Base-by-base conservation (phyloP, 2,113 vertebrate species). In the Alouatta palliata region DNA sequence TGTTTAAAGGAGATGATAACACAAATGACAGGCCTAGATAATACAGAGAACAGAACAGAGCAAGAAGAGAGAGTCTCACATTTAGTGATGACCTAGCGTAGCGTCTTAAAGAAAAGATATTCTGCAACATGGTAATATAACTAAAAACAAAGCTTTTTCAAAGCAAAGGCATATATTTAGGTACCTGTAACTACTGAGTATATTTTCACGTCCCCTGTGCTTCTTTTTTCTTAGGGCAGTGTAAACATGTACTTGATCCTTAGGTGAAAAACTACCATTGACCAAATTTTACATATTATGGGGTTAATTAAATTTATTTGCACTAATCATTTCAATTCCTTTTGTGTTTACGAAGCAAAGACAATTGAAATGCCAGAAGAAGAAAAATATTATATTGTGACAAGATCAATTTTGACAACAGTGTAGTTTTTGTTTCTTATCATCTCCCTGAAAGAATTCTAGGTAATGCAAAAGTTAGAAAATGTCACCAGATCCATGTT, bases 261-360 rank as follows among this genome's bases (percentile, higher is more conserved):
- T 30, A 76, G 16, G 21, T 81, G 25, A 70, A 96, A 96, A 97
- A 37, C 80, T 91, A 56, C 52, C 73, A 32, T 79, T 68, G 30
- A 91, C 37, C 32, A 87, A 81, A 88, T 27, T 45, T 75, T 94
- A 43, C 9, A 84, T 66, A 43, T 54, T 40, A 92, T 13, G 20
- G 54, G 8, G 23, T 95, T 91, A 81, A 92, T 77, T 90, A 90
- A 88, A 87, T 20, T 11, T 35, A 88, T 81, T 95, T 49, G 25
- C 47, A 71, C 52, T 40, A 35, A 71, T 7, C 4, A 80, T 95
- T 96, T 87, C 71, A 49, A 81, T 40, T 80, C 70, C 84, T 47
- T 95, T 94, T 87, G 45, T 94, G 32, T 68, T 92, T 94, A 71
- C 56, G 19, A 77, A 61, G 40, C 54, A 96, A 86, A 92, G 64